Conservation (phyloP, 2,797 vertebrate species). For the Champsocephalus esox region DNA sequence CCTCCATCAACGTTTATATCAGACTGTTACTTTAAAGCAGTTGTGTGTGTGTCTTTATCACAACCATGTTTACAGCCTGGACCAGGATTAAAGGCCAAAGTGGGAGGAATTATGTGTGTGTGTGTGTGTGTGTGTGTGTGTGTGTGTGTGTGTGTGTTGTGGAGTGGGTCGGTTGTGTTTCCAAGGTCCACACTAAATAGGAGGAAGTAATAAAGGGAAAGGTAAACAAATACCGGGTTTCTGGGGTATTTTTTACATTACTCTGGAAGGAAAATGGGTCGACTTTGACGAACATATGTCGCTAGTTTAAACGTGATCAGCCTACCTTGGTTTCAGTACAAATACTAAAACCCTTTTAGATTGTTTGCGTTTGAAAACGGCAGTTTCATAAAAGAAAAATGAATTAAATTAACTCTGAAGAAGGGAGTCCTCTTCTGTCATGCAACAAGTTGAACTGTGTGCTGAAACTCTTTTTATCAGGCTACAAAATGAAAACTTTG, state of each 20-base stretch:
- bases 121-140: slow-evolving; percentile 24
- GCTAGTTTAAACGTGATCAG: not conserved
- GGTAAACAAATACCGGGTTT: slow-evolving; percentile 24
- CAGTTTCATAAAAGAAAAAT: not conserved
- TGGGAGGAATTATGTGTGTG: slow-evolving; percentile 30
- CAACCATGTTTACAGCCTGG: slow-evolving; percentile 55
- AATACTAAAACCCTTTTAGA: not conserved
- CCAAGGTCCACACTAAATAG: slow-evolving; percentile 46
- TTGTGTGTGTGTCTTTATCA: slow-evolving; percentile 45
- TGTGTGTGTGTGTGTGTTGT: slow-evolving; percentile 7
- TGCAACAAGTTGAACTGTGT: too few species aligned
- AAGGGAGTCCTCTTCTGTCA: not conserved
- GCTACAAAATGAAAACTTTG: not conserved
- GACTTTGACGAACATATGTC: not conserved
- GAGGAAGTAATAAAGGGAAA: slow-evolving; percentile 62
- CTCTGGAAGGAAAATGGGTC: slow-evolving; percentile 28
- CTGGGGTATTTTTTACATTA: slow-evolving; percentile 31
- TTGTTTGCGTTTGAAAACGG: not conserved
- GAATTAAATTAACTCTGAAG: not conserved
- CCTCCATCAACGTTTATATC: slow-evolving; percentile 30
- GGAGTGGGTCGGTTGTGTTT: slow-evolving; percentile 35
- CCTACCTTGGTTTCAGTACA: not conserved
- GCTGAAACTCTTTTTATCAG: not conserved
- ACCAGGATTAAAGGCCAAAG: slow-evolving; percentile 52
- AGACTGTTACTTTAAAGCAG: not conserved